phyloP scores from a whole-genome alignment of 2,797 vertebrate genomes.

The Rhincodon typus region DNA sequence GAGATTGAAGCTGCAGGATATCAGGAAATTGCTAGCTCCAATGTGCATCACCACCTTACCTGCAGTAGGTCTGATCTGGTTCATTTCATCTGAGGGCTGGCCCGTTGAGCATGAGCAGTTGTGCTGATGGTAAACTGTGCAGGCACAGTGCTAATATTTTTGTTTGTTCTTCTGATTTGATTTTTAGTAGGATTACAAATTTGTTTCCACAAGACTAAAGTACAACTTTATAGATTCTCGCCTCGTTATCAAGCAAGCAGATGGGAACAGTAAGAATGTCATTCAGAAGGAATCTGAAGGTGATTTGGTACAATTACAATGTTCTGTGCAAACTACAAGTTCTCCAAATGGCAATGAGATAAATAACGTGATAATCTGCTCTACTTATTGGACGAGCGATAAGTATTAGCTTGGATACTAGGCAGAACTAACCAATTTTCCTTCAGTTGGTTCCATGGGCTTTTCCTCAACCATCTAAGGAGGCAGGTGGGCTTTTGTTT shows the following conservation, averaged over 20 bases:
- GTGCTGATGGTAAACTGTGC: not conserved
- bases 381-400: not conserved
- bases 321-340: not conserved
- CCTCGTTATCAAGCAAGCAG: not conserved
- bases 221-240: not conserved
- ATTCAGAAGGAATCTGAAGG: not conserved
- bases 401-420: not conserved
- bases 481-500: not conserved
- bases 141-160: not conserved
- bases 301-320: not conserved
- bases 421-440: not conserved
- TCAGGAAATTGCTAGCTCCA: not conserved
- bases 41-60: not conserved
- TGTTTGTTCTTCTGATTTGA: not conserved
- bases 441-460: not conserved
- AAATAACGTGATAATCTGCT: not conserved
- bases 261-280: not conserved
- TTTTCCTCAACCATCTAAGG: not conserved
- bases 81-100: not conserved
- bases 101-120: not conserved
- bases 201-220: not conserved
- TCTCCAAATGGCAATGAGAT: not conserved
- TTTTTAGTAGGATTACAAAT: not conserved
- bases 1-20: not conserved
- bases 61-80: too few relatives aligned